Evolutionary conservation across 2,888 invertebrate species (phyloP).

Genomic region (Pachycephus smyrnensis): DNA sequence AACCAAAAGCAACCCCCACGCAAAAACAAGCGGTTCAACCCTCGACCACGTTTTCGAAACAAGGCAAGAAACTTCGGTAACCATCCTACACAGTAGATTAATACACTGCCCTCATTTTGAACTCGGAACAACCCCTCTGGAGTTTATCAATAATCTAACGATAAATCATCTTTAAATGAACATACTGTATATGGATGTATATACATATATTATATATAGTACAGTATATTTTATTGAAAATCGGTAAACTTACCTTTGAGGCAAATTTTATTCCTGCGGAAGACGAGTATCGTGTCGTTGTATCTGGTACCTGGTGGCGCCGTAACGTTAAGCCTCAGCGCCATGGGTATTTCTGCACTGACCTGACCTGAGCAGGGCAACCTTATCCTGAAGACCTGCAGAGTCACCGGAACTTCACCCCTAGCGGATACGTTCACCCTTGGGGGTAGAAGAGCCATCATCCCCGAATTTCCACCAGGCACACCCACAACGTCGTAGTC

Average conservation of each 20-base stretch:
- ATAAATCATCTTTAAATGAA: neutral
- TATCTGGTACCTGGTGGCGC: constrained; percentile 75
- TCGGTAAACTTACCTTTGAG: constrained; percentile 74
- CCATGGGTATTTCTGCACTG: constrained; percentile 85
- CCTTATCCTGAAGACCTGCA: constrained; percentile 81
- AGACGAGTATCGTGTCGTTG: constrained; percentile 79
- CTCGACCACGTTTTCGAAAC: neutral
- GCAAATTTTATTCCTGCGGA: constrained; percentile 90
- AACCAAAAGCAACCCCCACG: neutral
- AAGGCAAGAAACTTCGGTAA: neutral
- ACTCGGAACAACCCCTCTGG: neutral
- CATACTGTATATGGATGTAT: neutral
- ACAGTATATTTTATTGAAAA: neutral
- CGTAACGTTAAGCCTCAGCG: constrained; percentile 84
- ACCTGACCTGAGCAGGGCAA: constrained; percentile 86
- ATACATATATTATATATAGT: neutral
- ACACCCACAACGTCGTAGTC: constrained; percentile 80
- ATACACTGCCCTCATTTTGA: neutral
- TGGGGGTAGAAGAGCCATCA: constrained; percentile 79
- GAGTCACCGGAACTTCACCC: constrained; percentile 82
- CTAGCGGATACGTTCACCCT: constrained; percentile 85
- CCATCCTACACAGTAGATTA: neutral
- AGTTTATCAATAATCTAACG: neutral
- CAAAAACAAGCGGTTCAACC: neutral
- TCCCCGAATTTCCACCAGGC: constrained; percentile 49